These are phyloP conservation scores for Chloroceryle aenea DNA, from an alignment of 2,113 vertebrate genomes.

Conservation along the genomic window DNA sequence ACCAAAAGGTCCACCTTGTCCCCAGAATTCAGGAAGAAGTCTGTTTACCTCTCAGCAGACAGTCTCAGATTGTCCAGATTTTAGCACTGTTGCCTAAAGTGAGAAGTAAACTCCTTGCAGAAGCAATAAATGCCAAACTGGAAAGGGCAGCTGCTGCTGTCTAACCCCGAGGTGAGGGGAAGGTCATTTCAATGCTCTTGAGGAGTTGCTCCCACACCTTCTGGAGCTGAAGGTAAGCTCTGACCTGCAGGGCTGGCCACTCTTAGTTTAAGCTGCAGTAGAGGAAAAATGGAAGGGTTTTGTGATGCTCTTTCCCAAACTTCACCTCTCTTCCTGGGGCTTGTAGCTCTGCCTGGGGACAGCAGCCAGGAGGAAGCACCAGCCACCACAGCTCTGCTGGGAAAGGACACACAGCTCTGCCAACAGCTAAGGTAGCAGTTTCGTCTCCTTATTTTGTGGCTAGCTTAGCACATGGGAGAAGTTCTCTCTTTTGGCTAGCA, in stretches of 20 bases:
- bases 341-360: not conserved
- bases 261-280: not conserved
- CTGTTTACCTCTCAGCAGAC: not conserved
- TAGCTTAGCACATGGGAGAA: not conserved
- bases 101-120: not conserved
- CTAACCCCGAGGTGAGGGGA: not conserved
- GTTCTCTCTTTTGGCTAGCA: not conserved
- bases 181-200: not conserved
- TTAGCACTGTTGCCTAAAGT: not conserved
- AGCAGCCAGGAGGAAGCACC: not conserved
- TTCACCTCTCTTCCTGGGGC: not conserved
- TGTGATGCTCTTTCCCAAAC: not conserved
- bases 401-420: not conserved
- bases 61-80: not conserved
- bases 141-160: not conserved
- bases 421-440: not conserved
- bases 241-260: rapidly evolving
- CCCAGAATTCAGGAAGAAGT: not conserved
- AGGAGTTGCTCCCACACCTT: not conserved
- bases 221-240: not conserved
- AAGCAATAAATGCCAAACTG: not conserved
- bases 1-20: not conserved
- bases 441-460: not conserved
- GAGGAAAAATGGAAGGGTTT: not conserved
- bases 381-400: not conserved